Evolutionary conservation across 2,888 invertebrate species (phyloP), one percentile per base, ranked within the genome.

Genomic region (Chydorus sphaericus): DNA sequence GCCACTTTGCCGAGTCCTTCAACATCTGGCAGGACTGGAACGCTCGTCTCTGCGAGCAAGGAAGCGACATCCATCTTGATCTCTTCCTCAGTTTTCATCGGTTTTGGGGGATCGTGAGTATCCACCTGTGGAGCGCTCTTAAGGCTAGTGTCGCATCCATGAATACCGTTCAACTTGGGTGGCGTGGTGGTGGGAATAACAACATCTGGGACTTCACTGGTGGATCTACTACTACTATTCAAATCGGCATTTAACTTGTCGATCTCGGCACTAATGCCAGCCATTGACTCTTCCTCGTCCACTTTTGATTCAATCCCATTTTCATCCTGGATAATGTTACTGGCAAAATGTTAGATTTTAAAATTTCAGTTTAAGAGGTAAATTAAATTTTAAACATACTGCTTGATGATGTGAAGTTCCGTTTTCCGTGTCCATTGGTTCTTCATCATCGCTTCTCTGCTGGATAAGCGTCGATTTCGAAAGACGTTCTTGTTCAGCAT

Each of bases 401-500:
- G n/a, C n/a, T n/a, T n/a, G n/a, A n/a, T n/a, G n/a, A n/a, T n/a
- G n/a, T n/a, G n/a, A n/a, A n/a, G n/a, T n/a, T 39, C 39, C 39
- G 39, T 39, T 5, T 1, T 31, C 36, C 16, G 33, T 31, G 10
- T 31, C 31, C 30, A 31, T 31, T 16, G 29, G 20, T 51, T 51
- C 51, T 52, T 52, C 52, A 11, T 52, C 52, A 23, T 52, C 52
- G 36, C 33, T 52, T 31, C 36, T 31, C 18, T 52, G 31, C n/a
- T 52, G 33, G 18, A 52, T 16, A 4, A 52, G 33, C 18, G 14
- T 20, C 16, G 52, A 36, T 20, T 52, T 23, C 11, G 23, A 23
- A 29, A 30, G 29, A 28, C 30, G 50, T 7, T 52, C 52, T 18
- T 37, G 3, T 18, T 52, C 52, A 10, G 52, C 33, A 33, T 52